Base-by-base conservation (phyloP, 2,888 invertebrate species). In the Drosophila prolongata region DNA sequence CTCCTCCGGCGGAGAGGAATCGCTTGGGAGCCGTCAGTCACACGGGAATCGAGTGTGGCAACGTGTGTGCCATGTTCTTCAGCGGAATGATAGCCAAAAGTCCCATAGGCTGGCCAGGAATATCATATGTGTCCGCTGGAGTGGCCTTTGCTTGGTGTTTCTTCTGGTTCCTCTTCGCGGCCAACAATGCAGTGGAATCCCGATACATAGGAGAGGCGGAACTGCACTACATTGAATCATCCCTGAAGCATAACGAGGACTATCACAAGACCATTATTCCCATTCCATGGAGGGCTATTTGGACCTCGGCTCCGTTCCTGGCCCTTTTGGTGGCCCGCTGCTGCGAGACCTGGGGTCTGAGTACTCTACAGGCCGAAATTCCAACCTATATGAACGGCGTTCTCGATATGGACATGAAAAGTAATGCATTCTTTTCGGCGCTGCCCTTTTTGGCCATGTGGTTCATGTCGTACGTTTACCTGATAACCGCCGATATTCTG, bases 301-400 rank as follows among this genome's bases (percentile, higher is more conserved):
- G 93, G 13, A 94, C 93, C 0, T 95, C 95, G 0, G 77, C 94
- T 0, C 95, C 95, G 0, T 94, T 96, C 89, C 94, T 94, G 93
- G 85, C 90, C 0, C 54, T 91, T 0, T 85, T 94, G 1, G 89
- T 94, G 93, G 0, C 94, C 0, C 94, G 95, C 81, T 93, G 94
- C 64, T 93, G 94, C 0, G 94, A 95, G 75, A 94, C 94, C 76
- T 96, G 95, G 95, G 95, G 95, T 1, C 94, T 94, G 85, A 95
- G 95, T 93, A 95, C 95, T 0, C 91, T 96, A 3, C 92, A 95
- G 77, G 95, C 95, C 0, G 94, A 95, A 89, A 94, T 95, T 76
- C 95, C 96, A 0, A 94, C 94, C 0, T 96, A 95, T 79, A 94
- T 96, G 93, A 93, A 94, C 53, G 93, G 93, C 47, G 94, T 95